Percentiles rank a stretch among this genome's conserved stretches.
Evolutionary conservation across 2,113 vertebrate species (phyloP).

Genomic region (Donacobius atricapilla): DNA sequence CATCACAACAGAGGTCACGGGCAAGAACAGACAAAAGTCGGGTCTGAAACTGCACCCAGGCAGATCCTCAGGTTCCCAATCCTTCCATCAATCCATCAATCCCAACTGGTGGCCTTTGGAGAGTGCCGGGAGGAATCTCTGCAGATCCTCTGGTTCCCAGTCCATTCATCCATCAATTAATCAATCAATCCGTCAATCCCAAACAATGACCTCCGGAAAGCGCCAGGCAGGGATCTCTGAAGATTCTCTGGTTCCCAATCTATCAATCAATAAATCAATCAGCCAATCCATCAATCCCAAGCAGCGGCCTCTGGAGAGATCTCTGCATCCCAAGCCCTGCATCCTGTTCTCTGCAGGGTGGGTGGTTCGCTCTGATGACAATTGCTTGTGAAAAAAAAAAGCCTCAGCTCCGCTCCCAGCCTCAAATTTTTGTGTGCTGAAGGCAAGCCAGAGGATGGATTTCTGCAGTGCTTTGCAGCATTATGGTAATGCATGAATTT

Average conservation of each 20-base stretch:
- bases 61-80: not conserved
- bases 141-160: too few species aligned
- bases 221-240: not conserved
- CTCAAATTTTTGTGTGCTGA: not conserved
- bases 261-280: not conserved
- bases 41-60: not conserved
- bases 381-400: not conserved
- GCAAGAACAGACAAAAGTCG: not conserved
- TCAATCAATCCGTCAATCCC: not conserved
- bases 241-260: not conserved
- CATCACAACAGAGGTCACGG: conserved; percentile 9
- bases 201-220: too few species aligned
- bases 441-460: not conserved
- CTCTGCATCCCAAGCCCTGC: not conserved
- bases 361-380: not conserved
- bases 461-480: not conserved
- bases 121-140: too few species aligned
- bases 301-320: not conserved
- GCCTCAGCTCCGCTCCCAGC: not conserved
- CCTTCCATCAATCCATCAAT: not conserved
- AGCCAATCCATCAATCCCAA: not conserved
- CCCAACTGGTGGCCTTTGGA: too few species aligned
- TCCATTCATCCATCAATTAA: too few species aligned
- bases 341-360: not conserved
- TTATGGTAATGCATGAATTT: not conserved